Base-by-base conservation (phyloP, 2,797 vertebrate species). In the Pseudopleuronectes americanus region DNA sequence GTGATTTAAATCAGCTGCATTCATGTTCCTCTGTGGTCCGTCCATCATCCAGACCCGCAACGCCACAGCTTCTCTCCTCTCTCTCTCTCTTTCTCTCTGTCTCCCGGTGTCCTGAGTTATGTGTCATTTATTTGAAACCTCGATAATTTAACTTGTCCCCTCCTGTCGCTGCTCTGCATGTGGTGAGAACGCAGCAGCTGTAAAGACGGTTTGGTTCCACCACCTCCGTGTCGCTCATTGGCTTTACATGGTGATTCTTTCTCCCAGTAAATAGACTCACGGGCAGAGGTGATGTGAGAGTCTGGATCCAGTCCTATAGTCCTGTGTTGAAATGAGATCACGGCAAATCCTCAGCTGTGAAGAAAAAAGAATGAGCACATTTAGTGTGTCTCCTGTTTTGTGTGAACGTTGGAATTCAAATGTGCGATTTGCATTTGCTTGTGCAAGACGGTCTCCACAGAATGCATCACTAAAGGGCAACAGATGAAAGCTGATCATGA, bases 81-180 rank as follows among this genome's bases (percentile, higher is more conserved):
- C 68, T 70, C 61, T 78, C 77, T 84, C 59, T 45, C 45, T 71
- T 12, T 38, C 9, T 38, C 9, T 38, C 68, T 70, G 64, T 78
- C 77, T 84, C 59, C 65, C 83, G 80, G 64, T 90, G 87, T 90
- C 85, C 86, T 90, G 92, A 93, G 87, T 94, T 94, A 92, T 93
- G 88, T 92, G 92, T 92, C 88, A 92, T 93, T 93, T 93, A 92
- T 94, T 91, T 92, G 84, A 93, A 93, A 93, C 90, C 86, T 87
- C 91, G 91, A 93, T 94, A 92, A 94, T 92, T 93, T 92, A 89
- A 90, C 88, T 87, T 89, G 87, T 81, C 80, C 85, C 72, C 13
- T 78, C 72, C 79, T 78, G 88, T 80, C 81, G 68, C 23, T 1
- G 76, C 63, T 75, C 63, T 73, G 86, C 67, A 61, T 85, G 82